These are phyloP conservation scores for Drosophila pegasa DNA, from an alignment of 2,888 invertebrate species.

Conservation along the genomic window DNA sequence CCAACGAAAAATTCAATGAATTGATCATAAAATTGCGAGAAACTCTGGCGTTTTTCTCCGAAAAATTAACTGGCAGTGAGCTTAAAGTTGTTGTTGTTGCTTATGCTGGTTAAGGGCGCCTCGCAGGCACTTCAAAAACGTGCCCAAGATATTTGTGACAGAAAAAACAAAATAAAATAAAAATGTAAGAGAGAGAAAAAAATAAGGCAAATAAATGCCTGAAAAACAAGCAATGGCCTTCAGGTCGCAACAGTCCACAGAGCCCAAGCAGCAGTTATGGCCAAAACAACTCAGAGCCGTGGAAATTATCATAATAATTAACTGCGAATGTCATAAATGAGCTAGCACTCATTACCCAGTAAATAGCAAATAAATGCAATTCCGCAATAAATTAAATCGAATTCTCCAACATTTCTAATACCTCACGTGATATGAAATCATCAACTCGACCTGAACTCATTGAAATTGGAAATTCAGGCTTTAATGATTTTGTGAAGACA, in stretches of 20 bases:
- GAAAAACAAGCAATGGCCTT: conserved; percentile 16
- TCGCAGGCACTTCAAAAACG: conserved; percentile 50
- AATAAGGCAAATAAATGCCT: conserved; percentile 16
- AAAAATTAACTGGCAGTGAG: conserved; percentile 73
- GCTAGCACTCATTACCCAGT: not conserved
- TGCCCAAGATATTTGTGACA: conserved; percentile 34
- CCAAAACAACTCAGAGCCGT: not conserved
- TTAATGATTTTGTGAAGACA: no score
- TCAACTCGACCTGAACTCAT: no score
- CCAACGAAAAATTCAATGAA: conserved; percentile 80
- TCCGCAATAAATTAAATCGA: no score
- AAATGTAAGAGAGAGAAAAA: conserved; percentile 1
- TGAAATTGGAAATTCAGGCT: no score
- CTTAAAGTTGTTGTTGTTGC: conserved; percentile 28
- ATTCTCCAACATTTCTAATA: no score
- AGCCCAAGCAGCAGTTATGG: conserved; percentile 2
- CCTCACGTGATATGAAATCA: no score
- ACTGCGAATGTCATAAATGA: not conserved
- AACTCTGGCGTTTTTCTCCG: conserved; percentile 81
- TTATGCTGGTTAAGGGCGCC: conserved; percentile 50
- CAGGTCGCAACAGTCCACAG: not conserved
- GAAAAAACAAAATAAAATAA: conserved; percentile 3
- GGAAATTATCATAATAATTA: conserved; percentile 11
- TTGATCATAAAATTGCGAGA: conserved; percentile 83
- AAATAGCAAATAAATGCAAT: not conserved